A percentile compares a stretch with the other conserved stretches of the same genome.
These are phyloP conservation scores for Pissodes strobi DNA, from an alignment of 1,140 invertebrate genomes.

Conservation along the genomic window DNA sequence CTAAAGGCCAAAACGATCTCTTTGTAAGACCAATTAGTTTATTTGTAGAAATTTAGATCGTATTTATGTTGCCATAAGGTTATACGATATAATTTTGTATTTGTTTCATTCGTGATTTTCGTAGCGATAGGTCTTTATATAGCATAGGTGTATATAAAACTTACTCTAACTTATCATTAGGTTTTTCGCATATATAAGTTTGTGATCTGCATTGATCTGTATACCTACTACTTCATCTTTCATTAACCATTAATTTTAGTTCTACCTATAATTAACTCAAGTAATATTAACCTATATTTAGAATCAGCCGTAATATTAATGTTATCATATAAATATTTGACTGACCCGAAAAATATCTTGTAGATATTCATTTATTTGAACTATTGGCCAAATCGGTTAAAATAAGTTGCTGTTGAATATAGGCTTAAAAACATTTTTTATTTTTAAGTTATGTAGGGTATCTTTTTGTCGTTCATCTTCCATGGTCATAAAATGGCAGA, in stretches of 20 bases:
- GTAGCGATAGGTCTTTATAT: neutral
- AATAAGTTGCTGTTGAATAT: neutral
- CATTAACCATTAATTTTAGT: constrained; percentile 2
- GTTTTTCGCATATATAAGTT: constrained; percentile 1
- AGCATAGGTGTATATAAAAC: neutral
- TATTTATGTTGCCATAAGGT: constrained; percentile 25
- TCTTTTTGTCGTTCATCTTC: no score
- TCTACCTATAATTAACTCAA: constrained; percentile 1
- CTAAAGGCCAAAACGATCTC: constrained; percentile 17
- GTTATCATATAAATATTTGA: constrained; percentile 7
- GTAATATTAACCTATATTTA: neutral
- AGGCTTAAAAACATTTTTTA: no score
- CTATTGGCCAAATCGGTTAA: neutral
- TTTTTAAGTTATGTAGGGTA: neutral
- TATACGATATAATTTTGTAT: neutral
- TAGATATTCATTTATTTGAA: constrained; percentile 1
- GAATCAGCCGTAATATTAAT: neutral
- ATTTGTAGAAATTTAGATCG: constrained; percentile 19
- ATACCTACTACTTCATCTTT: neutral
- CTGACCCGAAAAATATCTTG: constrained; percentile 1
- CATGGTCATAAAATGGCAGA: no score
- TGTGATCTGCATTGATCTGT: constrained; percentile 9
- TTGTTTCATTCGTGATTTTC: neutral
- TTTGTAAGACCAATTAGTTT: constrained; percentile 24
- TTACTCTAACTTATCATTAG: neutral